Conservation (phyloP, 1,140 invertebrate genomes). For the Plutomurus gul region DNA sequence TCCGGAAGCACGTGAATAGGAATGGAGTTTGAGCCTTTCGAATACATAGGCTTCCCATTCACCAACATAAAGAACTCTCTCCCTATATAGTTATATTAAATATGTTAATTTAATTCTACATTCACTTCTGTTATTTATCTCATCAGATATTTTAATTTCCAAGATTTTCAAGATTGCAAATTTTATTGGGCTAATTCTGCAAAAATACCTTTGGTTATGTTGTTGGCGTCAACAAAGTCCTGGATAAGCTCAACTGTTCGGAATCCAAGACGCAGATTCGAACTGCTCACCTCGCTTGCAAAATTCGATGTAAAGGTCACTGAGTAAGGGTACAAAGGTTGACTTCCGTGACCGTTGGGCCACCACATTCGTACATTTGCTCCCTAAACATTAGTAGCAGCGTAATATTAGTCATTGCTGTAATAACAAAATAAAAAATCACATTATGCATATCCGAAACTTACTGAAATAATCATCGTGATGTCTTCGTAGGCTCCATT, state of each 20-base stretch:
- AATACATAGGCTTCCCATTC: slow-evolving; percentile 87
- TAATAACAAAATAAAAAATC: neutral
- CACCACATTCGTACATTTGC: slow-evolving; percentile 45
- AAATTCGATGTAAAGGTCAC: neutral
- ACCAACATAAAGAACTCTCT: slow-evolving; percentile 86
- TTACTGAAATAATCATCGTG: neutral
- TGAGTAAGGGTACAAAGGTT: slow-evolving; percentile 35
- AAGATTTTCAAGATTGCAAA: neutral
- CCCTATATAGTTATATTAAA: slow-evolving; percentile 61
- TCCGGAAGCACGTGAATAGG: slow-evolving; percentile 88
- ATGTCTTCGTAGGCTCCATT: neutral
- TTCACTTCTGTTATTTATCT: too few relatives aligned
- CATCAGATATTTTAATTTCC: neutral
- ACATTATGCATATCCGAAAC: neutral
- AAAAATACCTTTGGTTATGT: neutral
- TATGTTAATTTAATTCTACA: too few relatives aligned
- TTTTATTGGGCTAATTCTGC: neutral
- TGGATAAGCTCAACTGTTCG: neutral
- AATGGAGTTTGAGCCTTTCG: slow-evolving; percentile 96
- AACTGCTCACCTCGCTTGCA: neutral
- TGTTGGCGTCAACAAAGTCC: neutral
- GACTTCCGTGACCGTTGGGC: slow-evolving; percentile 47
- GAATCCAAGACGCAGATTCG: neutral
- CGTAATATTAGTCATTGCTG: neutral
- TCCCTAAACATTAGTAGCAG: neutral